Evolutionary conservation across 2,113 vertebrate species (phyloP).

Genomic region (Coreoperca whiteheadi): DNA sequence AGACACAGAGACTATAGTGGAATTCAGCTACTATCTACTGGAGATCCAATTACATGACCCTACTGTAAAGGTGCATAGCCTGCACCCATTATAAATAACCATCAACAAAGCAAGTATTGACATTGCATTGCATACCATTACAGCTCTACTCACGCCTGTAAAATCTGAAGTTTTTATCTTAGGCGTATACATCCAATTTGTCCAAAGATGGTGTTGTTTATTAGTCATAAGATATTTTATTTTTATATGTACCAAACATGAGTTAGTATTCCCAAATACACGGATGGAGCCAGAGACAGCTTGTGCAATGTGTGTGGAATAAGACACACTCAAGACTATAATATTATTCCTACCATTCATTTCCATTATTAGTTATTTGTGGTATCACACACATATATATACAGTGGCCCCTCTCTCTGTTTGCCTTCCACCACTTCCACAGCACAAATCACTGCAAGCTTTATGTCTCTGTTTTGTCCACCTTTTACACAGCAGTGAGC

Average conservation of each 20-base stretch:
- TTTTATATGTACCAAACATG: neutral
- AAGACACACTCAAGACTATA: neutral
- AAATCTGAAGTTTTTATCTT: slow-evolving; percentile 17
- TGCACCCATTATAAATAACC: slow-evolving; percentile 61
- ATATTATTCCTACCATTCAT: neutral
- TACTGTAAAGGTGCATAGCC: slow-evolving; percentile 49
- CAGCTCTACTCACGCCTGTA: slow-evolving; percentile 19
- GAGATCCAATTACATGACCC: slow-evolving; percentile 69
- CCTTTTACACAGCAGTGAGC: slow-evolving; percentile 49
- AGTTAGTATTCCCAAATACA: neutral
- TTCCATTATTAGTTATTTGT: slow-evolving; percentile 4
- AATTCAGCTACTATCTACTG: slow-evolving; percentile 60
- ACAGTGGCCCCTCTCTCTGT: slow-evolving; percentile 2
- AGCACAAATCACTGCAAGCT: slow-evolving; percentile 19
- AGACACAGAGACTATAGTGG: slow-evolving; percentile 52
- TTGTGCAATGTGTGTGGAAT: neutral
- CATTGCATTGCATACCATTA: slow-evolving; percentile 32
- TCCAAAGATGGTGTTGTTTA: slow-evolving; percentile 5
- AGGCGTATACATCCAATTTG: neutral
- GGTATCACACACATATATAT: slow-evolving; percentile 1
- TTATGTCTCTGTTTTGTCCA: slow-evolving; percentile 40
- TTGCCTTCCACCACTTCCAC: neutral
- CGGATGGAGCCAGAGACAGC: neutral
- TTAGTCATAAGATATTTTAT: neutral
- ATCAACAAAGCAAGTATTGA: slow-evolving; percentile 69